Conservation (phyloP, 2,113 vertebrate species). For the Callithrix jacchus region DNA sequence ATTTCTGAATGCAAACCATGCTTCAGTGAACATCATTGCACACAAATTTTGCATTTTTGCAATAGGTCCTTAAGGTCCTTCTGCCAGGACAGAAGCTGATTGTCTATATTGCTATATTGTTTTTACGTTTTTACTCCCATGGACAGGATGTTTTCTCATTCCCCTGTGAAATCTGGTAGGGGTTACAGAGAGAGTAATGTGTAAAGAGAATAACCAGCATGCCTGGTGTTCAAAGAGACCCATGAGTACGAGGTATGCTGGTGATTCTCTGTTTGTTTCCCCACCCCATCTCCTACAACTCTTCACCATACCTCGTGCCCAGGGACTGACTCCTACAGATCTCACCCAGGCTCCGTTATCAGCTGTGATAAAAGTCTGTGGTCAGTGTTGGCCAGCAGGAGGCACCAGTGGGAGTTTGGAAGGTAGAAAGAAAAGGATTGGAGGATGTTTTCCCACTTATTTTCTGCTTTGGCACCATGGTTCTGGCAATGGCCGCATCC, state of each 20-base stretch:
- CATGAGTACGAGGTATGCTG: accelerated
- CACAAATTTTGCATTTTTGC: not conserved
- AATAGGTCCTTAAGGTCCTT: not conserved
- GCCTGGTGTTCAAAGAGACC: too few species aligned
- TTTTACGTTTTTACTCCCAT: not conserved
- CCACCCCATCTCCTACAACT: accelerated
- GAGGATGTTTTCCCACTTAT: accelerated
- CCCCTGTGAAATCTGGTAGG: not conserved
- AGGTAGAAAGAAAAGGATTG: not conserved
- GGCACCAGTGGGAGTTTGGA: not conserved
- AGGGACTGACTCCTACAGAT: not conserved
- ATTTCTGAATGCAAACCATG: not conserved
- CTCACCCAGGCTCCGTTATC: too few species aligned
- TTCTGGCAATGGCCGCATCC: too few species aligned
- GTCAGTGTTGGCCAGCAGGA: not conserved
- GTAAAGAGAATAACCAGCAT: not conserved
- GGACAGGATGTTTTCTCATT: not conserved
- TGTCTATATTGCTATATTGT: not conserved
- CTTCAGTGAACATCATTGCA: too few species aligned
- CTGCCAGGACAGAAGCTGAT: not conserved
- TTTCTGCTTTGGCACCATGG: not conserved
- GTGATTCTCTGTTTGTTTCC: not conserved
- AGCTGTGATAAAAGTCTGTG: too few species aligned
- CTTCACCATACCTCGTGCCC: not conserved
- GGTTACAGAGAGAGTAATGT: not conserved